phyloP scores from a whole-genome alignment of 2,797 vertebrate genomes.

The Schizopygopsis pylzovi region DNA sequence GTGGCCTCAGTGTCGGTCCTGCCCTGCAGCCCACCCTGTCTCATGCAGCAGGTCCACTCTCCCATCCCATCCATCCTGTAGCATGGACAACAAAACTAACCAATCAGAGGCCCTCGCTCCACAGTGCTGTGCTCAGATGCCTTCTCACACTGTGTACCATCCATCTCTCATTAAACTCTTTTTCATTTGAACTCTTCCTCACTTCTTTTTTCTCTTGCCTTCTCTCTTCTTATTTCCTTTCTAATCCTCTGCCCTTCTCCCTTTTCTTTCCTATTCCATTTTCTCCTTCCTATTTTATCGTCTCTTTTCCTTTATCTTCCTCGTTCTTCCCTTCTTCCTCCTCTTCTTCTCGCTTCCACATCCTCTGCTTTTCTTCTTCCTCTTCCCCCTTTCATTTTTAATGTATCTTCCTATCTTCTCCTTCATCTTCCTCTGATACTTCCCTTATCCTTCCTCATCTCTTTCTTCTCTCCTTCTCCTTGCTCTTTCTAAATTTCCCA shows the following conservation, averaged over 20 bases:
- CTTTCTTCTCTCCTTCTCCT: not conserved
- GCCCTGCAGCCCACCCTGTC: constrained; percentile 90
- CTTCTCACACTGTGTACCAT: constrained; percentile 77
- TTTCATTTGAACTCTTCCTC: constrained; percentile 31
- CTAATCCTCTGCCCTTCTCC: constrained; percentile 57
- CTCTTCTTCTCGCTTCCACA: constrained; percentile 6
- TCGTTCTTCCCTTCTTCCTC: not conserved
- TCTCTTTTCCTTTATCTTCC: constrained; percentile 39
- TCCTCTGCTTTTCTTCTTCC: constrained; percentile 31
- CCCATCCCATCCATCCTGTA: constrained; percentile 92
- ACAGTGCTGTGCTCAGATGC: constrained; percentile 79
- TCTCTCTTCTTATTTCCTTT: constrained; percentile 30
- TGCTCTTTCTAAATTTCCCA: not conserved
- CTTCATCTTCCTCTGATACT: not conserved
- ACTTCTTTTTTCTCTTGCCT: constrained; percentile 17
- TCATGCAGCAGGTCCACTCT: constrained; percentile 89
- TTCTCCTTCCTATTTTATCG: not conserved
- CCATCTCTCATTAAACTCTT: constrained; percentile 55
- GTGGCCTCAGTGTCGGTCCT: constrained; percentile 87
- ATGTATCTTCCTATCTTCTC: constrained; percentile 8
- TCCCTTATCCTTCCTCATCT: constrained; percentile 8
- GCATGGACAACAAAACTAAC: constrained; percentile 89
- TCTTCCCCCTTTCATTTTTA: not conserved
- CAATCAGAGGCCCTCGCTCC: constrained; percentile 78
- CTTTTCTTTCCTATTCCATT: not conserved